These are phyloP conservation scores for Phytoseiulus persimilis DNA, from an alignment of 2,888 invertebrate genomes.

Conservation along the genomic window DNA sequence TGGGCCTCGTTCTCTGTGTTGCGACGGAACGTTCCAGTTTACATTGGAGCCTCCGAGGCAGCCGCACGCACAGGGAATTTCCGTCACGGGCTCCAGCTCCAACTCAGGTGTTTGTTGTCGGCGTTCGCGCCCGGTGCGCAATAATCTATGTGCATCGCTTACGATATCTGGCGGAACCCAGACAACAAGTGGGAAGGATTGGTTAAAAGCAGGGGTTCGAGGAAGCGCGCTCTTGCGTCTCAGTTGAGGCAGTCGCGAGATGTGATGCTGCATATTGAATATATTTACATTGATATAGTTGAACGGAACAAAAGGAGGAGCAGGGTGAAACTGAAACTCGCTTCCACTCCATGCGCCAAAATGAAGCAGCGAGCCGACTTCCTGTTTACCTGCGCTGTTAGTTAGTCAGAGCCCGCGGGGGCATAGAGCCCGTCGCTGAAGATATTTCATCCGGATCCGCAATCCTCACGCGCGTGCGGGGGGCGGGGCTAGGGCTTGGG, in stretches of 20 bases:
- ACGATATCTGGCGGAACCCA: not conserved
- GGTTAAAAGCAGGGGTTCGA: not conserved
- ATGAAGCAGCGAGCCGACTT: not conserved
- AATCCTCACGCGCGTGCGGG: not conserved
- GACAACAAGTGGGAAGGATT: not conserved
- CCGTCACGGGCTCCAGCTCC: not conserved
- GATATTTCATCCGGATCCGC: not conserved
- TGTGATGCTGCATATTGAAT: constrained; percentile 5
- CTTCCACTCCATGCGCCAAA: not conserved
- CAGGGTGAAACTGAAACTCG: not conserved
- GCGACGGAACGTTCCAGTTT: not conserved
- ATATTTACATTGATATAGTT: constrained; percentile 5
- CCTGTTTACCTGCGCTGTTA: not conserved
- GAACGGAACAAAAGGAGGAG: not conserved
- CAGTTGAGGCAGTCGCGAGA: not conserved
- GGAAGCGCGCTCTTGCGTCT: not conserved
- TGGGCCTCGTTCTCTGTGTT: not conserved
- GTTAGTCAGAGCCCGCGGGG: not conserved
- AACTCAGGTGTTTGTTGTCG: not conserved
- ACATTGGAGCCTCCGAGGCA: no score
- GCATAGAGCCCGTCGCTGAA: not conserved
- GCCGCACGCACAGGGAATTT: not conserved
- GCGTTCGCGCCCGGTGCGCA: not conserved
- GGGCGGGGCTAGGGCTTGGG: not conserved
- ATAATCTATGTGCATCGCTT: constrained; percentile 5